Evolutionary conservation across 2,888 invertebrate genomes (phyloP), one percentile per base, ranked within the genome.

Genomic region (Abscondita cerata): DNA sequence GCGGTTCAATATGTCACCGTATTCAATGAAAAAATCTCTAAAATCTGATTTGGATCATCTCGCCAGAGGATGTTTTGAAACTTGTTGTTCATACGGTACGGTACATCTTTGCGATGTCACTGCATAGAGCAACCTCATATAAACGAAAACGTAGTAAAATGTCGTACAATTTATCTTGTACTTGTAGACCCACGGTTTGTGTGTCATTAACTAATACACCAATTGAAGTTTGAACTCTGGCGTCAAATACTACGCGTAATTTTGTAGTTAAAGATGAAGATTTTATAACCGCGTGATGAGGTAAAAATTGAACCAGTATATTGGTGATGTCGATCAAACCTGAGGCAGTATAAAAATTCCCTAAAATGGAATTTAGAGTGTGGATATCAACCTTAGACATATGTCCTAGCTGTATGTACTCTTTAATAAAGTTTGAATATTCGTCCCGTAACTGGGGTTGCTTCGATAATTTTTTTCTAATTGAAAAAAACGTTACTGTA

Each of bases 241-340:
- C 47, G 20, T 47, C 25, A 12, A 48, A 48, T 4, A 48, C 48
- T 8, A 48, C 48, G 1, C 48, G 31, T 13, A 48, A 5, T 48
- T 48, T 48, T 25, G 48, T 31, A 12, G 48, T 48, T 3, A 48
- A 15, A 13, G 48, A 48, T 1, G 12, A 5, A 2, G 2, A 3
- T 33, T 48, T 48, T 5, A 33, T 31, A 1, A 48, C 48, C 8
- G 48, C 48, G 11, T 48, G 48, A 31, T 48, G 48, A 3, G 48
- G 31, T 15, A 48, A 13, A 13, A 3, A 41, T 2, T 3, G 8
- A 1, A 1, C 2, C 2, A 18, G 41, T 12, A 41, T 41, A 12
- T n/a, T 8, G 4, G 41, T 4, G 41, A 12, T 13, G 18, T 12
- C 8, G 5, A 9, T 3, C 18, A 4, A 4, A 2, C 41, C 38